Evolutionary conservation across 1,140 invertebrate species (phyloP).

Genomic region (Zaprionus inermis): DNA sequence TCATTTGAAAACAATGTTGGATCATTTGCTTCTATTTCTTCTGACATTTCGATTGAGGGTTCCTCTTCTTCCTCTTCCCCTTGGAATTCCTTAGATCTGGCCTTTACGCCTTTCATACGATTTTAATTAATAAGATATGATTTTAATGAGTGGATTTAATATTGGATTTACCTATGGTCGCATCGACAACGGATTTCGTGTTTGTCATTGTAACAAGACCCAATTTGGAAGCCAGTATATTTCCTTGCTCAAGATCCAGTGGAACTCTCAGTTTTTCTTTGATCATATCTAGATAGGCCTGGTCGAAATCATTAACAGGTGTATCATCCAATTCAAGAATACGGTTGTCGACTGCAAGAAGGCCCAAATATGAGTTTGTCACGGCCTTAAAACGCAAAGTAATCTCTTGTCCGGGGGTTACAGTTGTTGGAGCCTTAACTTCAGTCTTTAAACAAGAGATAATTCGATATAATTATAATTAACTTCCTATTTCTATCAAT

Average conservation of each 20-base stretch:
- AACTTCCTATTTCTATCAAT: no score
- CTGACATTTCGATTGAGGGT: background rate
- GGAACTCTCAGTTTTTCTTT: background rate
- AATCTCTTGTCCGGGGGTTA: conserved; percentile 22
- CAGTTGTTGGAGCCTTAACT: background rate
- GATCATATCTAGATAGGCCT: background rate
- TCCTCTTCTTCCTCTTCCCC: background rate
- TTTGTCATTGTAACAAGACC: conserved; percentile 32
- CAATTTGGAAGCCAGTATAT: background rate
- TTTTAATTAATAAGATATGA: background rate
- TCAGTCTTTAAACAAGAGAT: background rate
- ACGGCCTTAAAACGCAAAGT: conserved; percentile 2
- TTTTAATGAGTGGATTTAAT: background rate
- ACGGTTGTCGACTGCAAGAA: conserved; percentile 15
- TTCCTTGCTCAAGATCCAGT: background rate
- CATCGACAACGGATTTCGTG: background rate
- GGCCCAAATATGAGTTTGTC: conserved; percentile 33
- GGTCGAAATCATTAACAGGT: conserved; percentile 7
- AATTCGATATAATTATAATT: background rate
- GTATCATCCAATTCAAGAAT: background rate
- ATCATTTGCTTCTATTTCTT: background rate
- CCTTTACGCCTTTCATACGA: background rate
- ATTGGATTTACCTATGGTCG: background rate
- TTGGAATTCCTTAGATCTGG: background rate
- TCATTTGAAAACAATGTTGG: background rate